Base-by-base conservation (phyloP, 1,140 invertebrate species). In the Agrypnia vestita region DNA sequence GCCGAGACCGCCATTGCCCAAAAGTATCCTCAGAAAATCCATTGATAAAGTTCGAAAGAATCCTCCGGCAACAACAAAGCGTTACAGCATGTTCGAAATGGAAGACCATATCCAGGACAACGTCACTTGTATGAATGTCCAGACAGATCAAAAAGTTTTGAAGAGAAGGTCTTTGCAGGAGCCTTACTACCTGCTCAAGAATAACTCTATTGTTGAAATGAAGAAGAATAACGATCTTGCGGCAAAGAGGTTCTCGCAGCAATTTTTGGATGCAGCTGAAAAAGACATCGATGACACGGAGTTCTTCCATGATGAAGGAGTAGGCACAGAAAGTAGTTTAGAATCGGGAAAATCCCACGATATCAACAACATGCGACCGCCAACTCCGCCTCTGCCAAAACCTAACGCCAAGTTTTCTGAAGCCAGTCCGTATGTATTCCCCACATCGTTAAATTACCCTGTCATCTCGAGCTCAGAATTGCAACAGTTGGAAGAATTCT, bases 1-100 rank as follows among this genome's bases (percentile, higher is more conserved):
- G 17, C 93, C 93, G 4, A 89, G 93, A 82, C 94, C 94, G 49
- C 94, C 94, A 6, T 86, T 94, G 78, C 94, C 94, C 7, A 91
- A 92, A 82, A 92, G 94, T 82, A 95, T 95, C 85, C 89, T 94
- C 69, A 87, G 93, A 46, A 94, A 93, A 84, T 90, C 89, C 19
- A 87, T 90, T 78, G 89, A 90, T 81, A 91, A 91, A 85, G 87
- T 85, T 53, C 86, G 87, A 47, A 93, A 91, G 84, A 91, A 89
- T 72, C 87, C 85, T 51, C 84, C 90, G 7, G 89, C 91, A 19
- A 90, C 87, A n/a, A 72, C 78, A 43, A 95, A 95, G 87, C 89
- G 94, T 47, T 95, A 94, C 84, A 95, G 94, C 79, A 95, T 95
- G 94, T 94, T 95, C 84, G 95, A 95, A 86, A 92, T 94, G 86